Base-by-base conservation (phyloP, 2,888 invertebrate genomes). In the Sturmia bella region DNA sequence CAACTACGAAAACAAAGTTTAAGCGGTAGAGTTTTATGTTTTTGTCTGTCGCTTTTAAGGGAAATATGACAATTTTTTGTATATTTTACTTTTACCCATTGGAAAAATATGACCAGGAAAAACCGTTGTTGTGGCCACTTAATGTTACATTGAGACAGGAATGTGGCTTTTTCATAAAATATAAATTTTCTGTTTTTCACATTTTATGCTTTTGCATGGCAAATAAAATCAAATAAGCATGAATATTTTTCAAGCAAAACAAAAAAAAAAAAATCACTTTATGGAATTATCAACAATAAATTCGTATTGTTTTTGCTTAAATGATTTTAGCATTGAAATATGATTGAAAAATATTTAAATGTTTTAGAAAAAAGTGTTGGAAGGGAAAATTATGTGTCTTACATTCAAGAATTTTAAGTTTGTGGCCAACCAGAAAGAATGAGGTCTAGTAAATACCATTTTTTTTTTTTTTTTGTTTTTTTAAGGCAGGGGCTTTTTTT, bases 121-220 rank as follows among this genome's bases (percentile, higher is more conserved):
- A 61, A 19, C 41, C 32, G 17, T 57, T 52, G 52, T 85, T 82
- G 83, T 66, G 79, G 77, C 76, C 84, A 81, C 84, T 84, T 84
- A 83, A 82, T 84, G 83, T 77, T 66, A 69, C 79, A 79, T 57
- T 68, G 81, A 64, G 80, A 83, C 75, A 63, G 61, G 54, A 70
- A 68, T 84, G 74, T 74, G 81, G 73, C 79, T 81, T 73, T n/a
- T 57, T 32, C 52, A 50, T 19, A 54, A 69, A 68, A 59, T 73
- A 63, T 52, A 83, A 73, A 69, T 68, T 57, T 63, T 32, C 2
- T 57, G 24, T 39, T 56, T 19, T 41, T 39, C 54, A 6, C 13
- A n/a, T 50, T 61, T n/a, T 50, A 63, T 11, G 12, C 32, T 52
- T 3, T 0, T 21, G 4, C 45, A n/a, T n/a, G 13, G 32, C 24